Evolutionary conservation across 2,113 vertebrate genomes (phyloP), one percentile per base, ranked within the genome.

Genomic region (Entosphenus tridentatus): DNA sequence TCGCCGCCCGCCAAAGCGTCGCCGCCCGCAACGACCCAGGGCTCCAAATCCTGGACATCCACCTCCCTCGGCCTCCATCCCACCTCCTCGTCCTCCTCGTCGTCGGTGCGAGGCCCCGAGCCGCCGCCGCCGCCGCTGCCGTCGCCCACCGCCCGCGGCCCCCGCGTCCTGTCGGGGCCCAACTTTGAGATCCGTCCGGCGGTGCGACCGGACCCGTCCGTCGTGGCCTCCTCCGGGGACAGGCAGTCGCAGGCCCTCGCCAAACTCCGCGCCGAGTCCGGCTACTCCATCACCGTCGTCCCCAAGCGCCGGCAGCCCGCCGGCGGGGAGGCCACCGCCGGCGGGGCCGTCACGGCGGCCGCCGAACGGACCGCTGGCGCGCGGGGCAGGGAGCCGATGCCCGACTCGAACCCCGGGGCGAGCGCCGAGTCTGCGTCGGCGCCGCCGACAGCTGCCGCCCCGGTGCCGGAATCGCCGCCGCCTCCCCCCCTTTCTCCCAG

Each of bases 141-240:
- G 83, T 82, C 71, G 80, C 78, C 67, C 71, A 71, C 12, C 78
- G 79, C 2, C 78, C 75, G 78, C 77, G 76, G 56, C 77, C 81
- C 17, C 84, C 83, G 16, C 82, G 81, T 75, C 84, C 84, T 74
- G 82, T 79, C 0, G 85, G 83, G 54, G 79, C 78, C 70, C 10
- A 65, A n/a, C 10, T 65, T 65, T 10, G 59, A 65, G 59, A 65
- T 65, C 18, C 59, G 59, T 65, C 59, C 59, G n/a, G 59, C 59
- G 9, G 14, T 18, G 8, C 14, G n/a, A 16, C 59, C 59, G n/a
- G 59, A 65, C 59, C 59, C 10, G 59, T 8, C 59, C n/a, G n/a
- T 2, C 10, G 18, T 65, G n/a, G 59, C 59, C n/a, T 9, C 59
- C 8, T 9, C 8, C 8, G 59, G 18, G 8, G 59, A 65, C 18